Evolutionary conservation across 1,140 invertebrate species (phyloP).

Genomic region (Drosophila erecta): DNA sequence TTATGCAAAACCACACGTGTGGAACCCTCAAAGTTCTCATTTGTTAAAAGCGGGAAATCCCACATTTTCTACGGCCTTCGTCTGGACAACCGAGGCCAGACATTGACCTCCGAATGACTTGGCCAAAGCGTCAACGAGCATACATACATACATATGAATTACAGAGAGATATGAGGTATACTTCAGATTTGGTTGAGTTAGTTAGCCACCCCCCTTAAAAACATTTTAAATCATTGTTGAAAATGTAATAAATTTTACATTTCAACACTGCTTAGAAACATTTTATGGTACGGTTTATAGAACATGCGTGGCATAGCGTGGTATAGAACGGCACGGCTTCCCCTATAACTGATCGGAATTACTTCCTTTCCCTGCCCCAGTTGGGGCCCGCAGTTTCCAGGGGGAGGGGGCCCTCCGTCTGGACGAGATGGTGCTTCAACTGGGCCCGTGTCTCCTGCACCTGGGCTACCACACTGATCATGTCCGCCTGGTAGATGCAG

Average conservation of each 20-base stretch:
- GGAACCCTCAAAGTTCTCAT: background rate
- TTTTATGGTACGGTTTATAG: background rate
- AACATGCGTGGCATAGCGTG: background rate
- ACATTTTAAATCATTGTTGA: no score
- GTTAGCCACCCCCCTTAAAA: no score
- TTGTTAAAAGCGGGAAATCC: slow-evolving; percentile 29
- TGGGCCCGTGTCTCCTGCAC: slow-evolving; percentile 50
- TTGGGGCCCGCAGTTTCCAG: background rate
- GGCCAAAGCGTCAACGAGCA: no score
- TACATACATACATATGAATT: no score
- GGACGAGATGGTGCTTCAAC: slow-evolving; percentile 33
- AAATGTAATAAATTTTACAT: no score
- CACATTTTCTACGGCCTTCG: slow-evolving; percentile 3
- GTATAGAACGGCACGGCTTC: background rate
- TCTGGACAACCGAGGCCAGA: slow-evolving; percentile 21
- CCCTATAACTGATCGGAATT: background rate
- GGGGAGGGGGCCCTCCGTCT: background rate
- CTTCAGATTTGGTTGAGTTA: no score
- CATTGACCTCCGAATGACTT: slow-evolving; percentile 12
- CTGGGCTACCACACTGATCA: slow-evolving; percentile 55
- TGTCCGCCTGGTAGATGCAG: slow-evolving; percentile 63
- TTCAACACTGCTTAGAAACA: background rate
- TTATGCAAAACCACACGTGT: slow-evolving; percentile 22
- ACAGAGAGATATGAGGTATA: no score
- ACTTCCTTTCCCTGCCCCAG: background rate